A percentile compares a stretch with the other conserved stretches of the same genome.
Evolutionary conservation across 2,888 invertebrate genomes (phyloP).

Genomic region (Caenorhabditis macrosperma): DNA sequence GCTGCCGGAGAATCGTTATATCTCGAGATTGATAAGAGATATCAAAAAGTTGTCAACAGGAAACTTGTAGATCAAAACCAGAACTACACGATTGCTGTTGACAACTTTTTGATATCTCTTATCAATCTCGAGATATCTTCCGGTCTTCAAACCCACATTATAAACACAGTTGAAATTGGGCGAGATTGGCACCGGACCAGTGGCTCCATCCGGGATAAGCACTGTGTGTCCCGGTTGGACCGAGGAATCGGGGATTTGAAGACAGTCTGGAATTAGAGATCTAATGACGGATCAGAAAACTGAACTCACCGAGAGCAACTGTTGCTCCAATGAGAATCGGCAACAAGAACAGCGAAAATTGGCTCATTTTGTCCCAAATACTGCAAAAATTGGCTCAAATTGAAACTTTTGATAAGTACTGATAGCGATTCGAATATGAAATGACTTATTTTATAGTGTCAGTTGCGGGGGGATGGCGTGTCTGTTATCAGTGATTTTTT

Average conservation of each 20-base stretch:
- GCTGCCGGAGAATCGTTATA: neutral
- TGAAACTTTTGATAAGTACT: too few relatives aligned
- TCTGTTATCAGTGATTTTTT: too few relatives aligned
- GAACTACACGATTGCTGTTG: too few relatives aligned
- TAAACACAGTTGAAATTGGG: conserved; percentile 24
- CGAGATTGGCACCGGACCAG: conserved; percentile 5
- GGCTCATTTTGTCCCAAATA: too few relatives aligned
- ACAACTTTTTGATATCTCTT: neutral
- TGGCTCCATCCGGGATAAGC: conserved; percentile 10
- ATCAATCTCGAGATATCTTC: neutral
- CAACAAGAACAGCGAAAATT: neutral
- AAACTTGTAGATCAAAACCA: neutral
- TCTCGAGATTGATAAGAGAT: too few relatives aligned
- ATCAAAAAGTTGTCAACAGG: too few relatives aligned
- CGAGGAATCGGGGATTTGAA: conserved; percentile 8
- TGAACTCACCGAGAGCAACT: conserved; percentile 9
- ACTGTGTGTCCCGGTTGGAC: neutral
- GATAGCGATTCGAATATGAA: too few relatives aligned
- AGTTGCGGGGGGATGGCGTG: too few relatives aligned
- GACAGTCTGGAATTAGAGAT: conserved; percentile 5
- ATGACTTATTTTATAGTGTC: too few relatives aligned
- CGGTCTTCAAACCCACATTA: conserved; percentile 5
- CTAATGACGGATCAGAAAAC: neutral
- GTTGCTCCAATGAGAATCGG: neutral
- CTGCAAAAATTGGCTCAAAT: too few relatives aligned